Conservation (phyloP, 2,888 invertebrate species). For the Mycalesis mineus region DNA sequence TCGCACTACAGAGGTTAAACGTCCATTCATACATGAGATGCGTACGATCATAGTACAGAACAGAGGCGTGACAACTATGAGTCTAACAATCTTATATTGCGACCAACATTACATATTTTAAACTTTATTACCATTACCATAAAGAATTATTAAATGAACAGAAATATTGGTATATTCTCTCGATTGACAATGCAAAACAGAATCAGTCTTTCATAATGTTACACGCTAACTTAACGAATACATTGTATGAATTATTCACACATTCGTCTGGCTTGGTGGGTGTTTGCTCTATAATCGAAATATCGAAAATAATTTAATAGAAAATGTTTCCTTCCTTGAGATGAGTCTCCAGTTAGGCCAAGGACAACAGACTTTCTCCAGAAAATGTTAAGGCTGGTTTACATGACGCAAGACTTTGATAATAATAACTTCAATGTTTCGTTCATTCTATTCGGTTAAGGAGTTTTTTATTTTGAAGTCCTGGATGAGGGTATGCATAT, state of each 20-base stretch:
- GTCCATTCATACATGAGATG: conserved; percentile 56
- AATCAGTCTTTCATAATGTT: conserved; percentile 9
- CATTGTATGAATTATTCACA: not conserved
- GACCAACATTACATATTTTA: not conserved
- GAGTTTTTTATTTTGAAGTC: no score
- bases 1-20: conserved; percentile 34
- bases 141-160: not conserved
- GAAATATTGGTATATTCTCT: not conserved
- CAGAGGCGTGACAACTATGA: conserved; percentile 41
- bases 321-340: no score
- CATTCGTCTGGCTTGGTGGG: not conserved
- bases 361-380: conserved; percentile 24
- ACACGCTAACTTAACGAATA: conserved; percentile 1
- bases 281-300: not conserved
- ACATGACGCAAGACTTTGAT: no score
- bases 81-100: conserved; percentile 1
- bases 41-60: conserved; percentile 39
- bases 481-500: no score
- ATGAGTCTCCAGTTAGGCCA: conserved; percentile 15
- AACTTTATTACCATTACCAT: not conserved
- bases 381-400: conserved; percentile 2
- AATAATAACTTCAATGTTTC: no score
- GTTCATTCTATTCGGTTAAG: no score
- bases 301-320: no score
- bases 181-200: conserved; percentile 11